phyloP scores from a whole-genome alignment of 2,888 invertebrate species.

The Nematopogon swammerdamellus region DNA sequence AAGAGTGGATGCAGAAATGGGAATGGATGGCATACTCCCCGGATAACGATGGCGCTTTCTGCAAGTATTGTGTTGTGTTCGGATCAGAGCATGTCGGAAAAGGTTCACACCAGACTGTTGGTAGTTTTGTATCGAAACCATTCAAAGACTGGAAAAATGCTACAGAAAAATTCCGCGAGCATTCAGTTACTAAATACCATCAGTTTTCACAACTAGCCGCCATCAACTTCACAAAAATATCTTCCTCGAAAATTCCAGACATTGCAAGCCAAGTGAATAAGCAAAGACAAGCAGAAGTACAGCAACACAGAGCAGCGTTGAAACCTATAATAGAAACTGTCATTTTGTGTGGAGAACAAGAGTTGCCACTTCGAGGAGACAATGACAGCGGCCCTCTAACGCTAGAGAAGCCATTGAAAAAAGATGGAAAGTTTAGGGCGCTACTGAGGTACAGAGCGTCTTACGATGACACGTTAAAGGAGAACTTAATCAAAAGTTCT shows the following conservation, averaged over 20 bases:
- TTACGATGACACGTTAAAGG: neutral
- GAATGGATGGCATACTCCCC: neutral
- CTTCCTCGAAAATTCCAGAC: too few relatives aligned
- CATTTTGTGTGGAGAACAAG: neutral
- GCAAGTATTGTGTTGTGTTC: neutral
- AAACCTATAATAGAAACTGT: too few relatives aligned
- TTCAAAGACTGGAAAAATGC: too few relatives aligned
- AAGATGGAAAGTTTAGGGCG: neutral
- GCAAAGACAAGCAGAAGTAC: too few relatives aligned
- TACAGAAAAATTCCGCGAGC: too few relatives aligned
- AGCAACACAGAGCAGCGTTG: too few relatives aligned
- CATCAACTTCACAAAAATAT: too few relatives aligned
- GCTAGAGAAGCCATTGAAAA: neutral
- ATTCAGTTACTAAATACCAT: too few relatives aligned
- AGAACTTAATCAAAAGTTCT: conserved; percentile 4
- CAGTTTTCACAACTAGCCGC: too few relatives aligned
- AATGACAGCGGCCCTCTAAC: neutral
- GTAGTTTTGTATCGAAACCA: too few relatives aligned
- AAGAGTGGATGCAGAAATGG: neutral
- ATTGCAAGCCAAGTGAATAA: too few relatives aligned
- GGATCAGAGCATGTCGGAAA: neutral
- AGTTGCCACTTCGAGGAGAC: neutral
- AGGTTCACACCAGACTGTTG: too few relatives aligned
- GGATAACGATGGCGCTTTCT: neutral
- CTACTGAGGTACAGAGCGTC: neutral